phyloP scores from a whole-genome alignment of 2,113 vertebrate species.

The Rostratula benghalensis region DNA sequence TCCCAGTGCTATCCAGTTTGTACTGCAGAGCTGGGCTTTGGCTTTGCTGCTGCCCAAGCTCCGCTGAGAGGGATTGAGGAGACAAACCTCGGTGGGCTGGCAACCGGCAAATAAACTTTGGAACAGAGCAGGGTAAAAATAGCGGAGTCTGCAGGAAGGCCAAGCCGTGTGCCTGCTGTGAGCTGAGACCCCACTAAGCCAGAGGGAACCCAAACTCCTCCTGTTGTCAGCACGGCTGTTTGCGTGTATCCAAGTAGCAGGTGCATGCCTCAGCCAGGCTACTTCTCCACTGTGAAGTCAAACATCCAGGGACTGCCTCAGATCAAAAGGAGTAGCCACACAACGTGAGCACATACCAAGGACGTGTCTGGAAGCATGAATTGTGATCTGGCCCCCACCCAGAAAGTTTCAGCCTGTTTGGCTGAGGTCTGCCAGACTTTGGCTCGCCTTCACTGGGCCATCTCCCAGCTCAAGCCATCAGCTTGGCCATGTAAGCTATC shows the following conservation, averaged over 20 bases:
- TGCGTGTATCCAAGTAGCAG: neutral
- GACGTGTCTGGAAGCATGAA: neutral
- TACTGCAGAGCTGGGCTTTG: neutral
- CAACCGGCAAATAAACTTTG: neutral
- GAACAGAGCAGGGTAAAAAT: neutral
- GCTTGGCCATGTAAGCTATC: fast-evolving
- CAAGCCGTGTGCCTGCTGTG: neutral
- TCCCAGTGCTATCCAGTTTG: neutral
- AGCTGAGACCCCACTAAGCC: neutral
- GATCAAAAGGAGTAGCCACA: neutral
- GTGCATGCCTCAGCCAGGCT: neutral
- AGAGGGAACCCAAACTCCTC: neutral
- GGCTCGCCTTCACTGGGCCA: fast-evolving
- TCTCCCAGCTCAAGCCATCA: neutral
- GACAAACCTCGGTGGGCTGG: neutral
- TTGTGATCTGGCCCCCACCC: neutral
- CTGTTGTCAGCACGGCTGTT: neutral
- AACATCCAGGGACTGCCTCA: neutral
- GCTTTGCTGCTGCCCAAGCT: neutral
- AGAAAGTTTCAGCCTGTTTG: neutral
- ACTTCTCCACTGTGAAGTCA: neutral
- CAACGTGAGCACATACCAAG: neutral
- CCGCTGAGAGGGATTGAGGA: neutral
- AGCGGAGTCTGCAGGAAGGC: neutral
- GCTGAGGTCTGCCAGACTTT: neutral